Evolutionary conservation across 1,140 invertebrate species (phyloP).

Genomic region (Holcopasites calliopsidis): DNA sequence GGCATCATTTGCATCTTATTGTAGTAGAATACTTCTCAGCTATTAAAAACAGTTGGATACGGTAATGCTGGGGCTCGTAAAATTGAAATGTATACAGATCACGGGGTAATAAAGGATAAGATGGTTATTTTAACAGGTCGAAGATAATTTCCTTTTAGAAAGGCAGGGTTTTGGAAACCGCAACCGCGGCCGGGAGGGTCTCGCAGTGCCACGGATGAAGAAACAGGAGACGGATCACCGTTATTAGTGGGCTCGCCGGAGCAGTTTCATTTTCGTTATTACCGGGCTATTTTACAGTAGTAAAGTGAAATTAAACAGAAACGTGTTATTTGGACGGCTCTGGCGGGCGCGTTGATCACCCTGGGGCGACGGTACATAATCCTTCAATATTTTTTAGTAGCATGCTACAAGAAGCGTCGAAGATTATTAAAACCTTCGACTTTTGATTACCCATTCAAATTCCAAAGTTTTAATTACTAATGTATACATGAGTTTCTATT

Average conservation of each 20-base stretch:
- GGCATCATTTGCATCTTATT: too few relatives aligned
- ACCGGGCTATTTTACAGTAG: slow-evolving; percentile 72
- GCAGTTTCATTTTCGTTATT: slow-evolving; percentile 69
- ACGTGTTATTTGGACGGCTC: slow-evolving; percentile 64
- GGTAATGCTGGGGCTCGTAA: too few relatives aligned
- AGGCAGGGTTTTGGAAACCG: slow-evolving; percentile 36
- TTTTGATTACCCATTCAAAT: too few relatives aligned
- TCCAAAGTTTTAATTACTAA: too few relatives aligned
- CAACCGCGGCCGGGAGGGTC: slow-evolving; percentile 21
- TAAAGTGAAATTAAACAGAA: slow-evolving; percentile 72
- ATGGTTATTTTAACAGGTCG: background rate
- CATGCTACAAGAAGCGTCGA: background rate
- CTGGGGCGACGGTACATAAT: slow-evolving; percentile 35
- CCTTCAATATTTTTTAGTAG: slow-evolving; percentile 18
- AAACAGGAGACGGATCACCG: slow-evolving; percentile 57
- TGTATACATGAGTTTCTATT: too few relatives aligned
- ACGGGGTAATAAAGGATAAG: background rate
- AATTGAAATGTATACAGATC: too few relatives aligned
- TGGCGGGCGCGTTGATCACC: slow-evolving; percentile 10
- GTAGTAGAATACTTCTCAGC: too few relatives aligned
- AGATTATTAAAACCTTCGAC: too few relatives aligned
- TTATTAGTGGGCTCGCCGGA: slow-evolving; percentile 59
- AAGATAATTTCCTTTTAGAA: background rate
- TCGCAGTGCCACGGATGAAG: slow-evolving; percentile 23
- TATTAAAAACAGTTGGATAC: too few relatives aligned